These are phyloP conservation scores for Stegodyphus mimosarum DNA, from an alignment of 1,140 invertebrate species.

Conservation along the genomic window DNA sequence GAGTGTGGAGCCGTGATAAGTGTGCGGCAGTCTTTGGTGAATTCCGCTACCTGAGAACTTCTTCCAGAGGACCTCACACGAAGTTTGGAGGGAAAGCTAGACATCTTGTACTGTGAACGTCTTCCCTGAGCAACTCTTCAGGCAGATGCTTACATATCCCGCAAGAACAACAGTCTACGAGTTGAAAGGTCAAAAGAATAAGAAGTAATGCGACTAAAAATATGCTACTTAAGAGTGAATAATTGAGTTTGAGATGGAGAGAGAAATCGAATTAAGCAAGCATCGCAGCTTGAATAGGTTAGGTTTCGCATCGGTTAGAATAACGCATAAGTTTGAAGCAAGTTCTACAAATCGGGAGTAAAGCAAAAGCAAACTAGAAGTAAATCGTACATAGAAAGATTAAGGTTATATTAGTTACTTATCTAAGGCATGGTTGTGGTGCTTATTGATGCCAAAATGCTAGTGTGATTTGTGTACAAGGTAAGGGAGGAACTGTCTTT, in stretches of 20 bases:
- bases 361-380: no score
- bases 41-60: not conserved
- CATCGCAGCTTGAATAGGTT: not conserved
- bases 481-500: no score
- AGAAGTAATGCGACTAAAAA: not conserved
- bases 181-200: constrained; percentile 6
- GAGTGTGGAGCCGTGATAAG: not conserved
- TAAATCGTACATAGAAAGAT: no score
- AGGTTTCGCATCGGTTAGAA: no score
- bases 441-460: no score
- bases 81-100: not conserved
- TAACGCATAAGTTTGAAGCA: no score
- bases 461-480: no score
- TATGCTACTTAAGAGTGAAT: constrained; percentile 2
- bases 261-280: not conserved
- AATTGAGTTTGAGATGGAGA: not conserved
- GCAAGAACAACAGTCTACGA: constrained; percentile 2
- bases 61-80: constrained; percentile 4
- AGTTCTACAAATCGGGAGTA: no score
- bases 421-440: no score
- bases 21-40: constrained; percentile 5
- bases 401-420: no score
- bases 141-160: not conserved
- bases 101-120: not conserved
- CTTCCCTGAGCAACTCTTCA: not conserved